Base-by-base conservation (phyloP, 2,888 invertebrate species). In the Agonopterix alstromeriana region DNA sequence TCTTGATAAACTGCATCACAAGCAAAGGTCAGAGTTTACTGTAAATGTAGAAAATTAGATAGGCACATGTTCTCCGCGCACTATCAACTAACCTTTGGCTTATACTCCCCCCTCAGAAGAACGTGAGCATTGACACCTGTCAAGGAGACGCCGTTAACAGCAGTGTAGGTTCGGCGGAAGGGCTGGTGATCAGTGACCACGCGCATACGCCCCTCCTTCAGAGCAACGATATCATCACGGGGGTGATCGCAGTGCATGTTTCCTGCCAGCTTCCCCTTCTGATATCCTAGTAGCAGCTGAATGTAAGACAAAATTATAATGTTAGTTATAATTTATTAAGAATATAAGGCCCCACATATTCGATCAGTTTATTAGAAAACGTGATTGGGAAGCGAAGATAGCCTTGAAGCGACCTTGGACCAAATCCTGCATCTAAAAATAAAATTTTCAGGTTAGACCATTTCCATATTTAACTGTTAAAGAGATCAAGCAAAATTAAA, bases 41-140 rank as follows among this genome's bases (percentile, higher is more conserved):
- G 5, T 27, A 1, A 27, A 27, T 27, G 27, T 7, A 5, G 5
- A 27, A 5, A 27, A 27, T 27, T 27, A 5, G 17, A 17, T 27
- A 5, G 27, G 5, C 7, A 5, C 5, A 27, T 27, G 27, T 27
- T 5, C 27, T 27, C 27, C 27, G 5, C 5, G 27, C 2, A n/a
- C 17, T 17, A 17, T 27, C 27, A 27, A 27, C 38, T 46, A 56
- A 81, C 85, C 75, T 82, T 85, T 0, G 67, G 66, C 43, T 73
- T 84, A 41, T 72, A 67, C 51, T 61, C 64, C 4, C 82, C 78
- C 9, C 75, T 59, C 8, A 86, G 53, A 2, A 86, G 56, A 2
- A 77, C 65, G 45, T 86, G 86, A 0, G 70, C 61, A 48, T 79
- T 82, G 35, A 73, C 52, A 1, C 86, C 86, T 35, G 77, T 73